A percentile compares a stretch with the other conserved stretches of the same genome.
Evolutionary conservation across 2,797 vertebrate species (phyloP).

Genomic region (Petrocephalus schoutedeni): DNA sequence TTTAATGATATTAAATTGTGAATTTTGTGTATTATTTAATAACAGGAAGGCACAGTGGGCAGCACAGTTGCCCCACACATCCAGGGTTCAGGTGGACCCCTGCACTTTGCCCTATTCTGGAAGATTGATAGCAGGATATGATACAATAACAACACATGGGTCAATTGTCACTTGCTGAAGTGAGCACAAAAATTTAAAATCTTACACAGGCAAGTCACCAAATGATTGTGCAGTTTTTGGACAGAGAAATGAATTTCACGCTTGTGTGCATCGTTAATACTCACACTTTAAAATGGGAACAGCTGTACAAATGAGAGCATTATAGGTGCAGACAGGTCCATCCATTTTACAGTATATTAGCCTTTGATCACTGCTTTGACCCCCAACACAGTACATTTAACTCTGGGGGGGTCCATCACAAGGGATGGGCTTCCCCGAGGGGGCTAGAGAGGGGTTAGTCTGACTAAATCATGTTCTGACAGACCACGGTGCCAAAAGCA

Average conservation of each 20-base stretch:
- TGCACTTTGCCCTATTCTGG: not conserved
- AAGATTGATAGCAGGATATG: not conserved
- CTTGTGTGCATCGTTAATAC: not conserved
- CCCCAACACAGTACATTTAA: slow-evolving; percentile 30
- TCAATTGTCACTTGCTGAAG: not conserved
- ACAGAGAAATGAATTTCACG: not conserved
- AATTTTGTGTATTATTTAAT: not conserved
- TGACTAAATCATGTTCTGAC: not conserved
- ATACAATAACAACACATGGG: not conserved
- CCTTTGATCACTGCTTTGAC: slow-evolving; percentile 30
- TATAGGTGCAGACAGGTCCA: slow-evolving; percentile 36
- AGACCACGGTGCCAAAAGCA: not conserved
- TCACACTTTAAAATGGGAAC: not conserved
- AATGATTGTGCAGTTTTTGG: not conserved
- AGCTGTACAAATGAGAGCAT: slow-evolving; percentile 35
- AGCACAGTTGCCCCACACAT: not conserved
- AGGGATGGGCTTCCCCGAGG: not conserved
- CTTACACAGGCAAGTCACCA: not conserved
- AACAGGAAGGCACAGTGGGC: not conserved
- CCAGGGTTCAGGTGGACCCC: not conserved
- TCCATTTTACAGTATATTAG: slow-evolving; percentile 43
- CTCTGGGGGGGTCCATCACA: slow-evolving; percentile 9
- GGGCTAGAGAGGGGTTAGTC: not conserved
- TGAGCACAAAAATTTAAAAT: not conserved
- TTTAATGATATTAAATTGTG: not conserved